Evolutionary conservation across 2,113 vertebrate genomes (phyloP), one percentile per base, ranked within the genome.

Genomic region (Campylomormyrus numenius): DNA sequence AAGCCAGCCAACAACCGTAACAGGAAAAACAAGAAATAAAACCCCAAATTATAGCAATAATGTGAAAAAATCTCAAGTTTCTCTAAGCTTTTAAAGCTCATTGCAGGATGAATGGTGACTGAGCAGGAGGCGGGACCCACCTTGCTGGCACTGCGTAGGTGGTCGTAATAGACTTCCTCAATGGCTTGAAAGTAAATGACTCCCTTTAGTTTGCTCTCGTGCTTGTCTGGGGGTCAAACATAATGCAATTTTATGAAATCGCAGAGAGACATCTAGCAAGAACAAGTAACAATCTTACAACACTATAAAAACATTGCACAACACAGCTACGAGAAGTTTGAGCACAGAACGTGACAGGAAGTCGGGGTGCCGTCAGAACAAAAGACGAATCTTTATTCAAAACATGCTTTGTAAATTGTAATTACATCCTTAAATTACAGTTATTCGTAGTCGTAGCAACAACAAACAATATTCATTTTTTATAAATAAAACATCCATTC

Each of bases 131-230:
- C 6, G 15, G 21, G 3, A 24, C 62, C 0, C 93, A 99, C 98
- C 98, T 99, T 99, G 0, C 97, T 97, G 0, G 98, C 98, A 0
- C 97, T 99, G 92, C 98, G 97, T 50, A 99, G 96, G 93, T 99
- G 98, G 91, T 99, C 98, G 0, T 99, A 99, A 91, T 99, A 99
- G 5, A 99, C 98, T 88, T 99, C 98, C 84, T 99, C 97, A 0
- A 99, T 99, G 10, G 98, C 98, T 95, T 99, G 98, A 95, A 99
- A 99, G 93, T 99, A 99, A 94, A 99, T 98, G 90, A 99, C 97
- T 0, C 98, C 98, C 93, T 99, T 99, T 94, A 99, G 95, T 94
- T 99, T 99, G 1, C 96, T 97, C 95, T 99, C 98, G 0, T 98
- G 97, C 93, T 99, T 99, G 92, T 99, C 98, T 99, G 96, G 1